These are phyloP conservation scores for Lithobates pipiens DNA, from an alignment of 2,797 vertebrate species.

Conservation along the genomic window DNA sequence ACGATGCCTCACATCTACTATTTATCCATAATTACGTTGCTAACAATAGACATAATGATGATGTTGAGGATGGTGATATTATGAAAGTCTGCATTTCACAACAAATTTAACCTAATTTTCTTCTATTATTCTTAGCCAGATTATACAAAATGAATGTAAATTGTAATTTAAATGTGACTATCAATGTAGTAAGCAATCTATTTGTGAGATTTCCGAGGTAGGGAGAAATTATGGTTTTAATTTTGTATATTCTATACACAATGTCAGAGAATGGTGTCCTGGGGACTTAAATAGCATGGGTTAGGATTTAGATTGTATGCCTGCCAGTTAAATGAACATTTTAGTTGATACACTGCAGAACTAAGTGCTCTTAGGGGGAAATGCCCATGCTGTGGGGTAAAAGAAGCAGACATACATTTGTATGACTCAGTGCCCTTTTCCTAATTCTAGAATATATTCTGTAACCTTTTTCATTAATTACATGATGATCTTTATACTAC, in stretches of 20 bases:
- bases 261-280: background rate
- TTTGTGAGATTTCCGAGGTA: background rate
- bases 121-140: background rate
- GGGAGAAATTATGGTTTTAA: background rate
- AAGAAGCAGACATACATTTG: background rate
- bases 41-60: background rate
- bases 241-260: background rate
- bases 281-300: background rate
- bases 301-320: background rate
- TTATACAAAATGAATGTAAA: background rate
- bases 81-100: background rate
- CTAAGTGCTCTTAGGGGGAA: background rate
- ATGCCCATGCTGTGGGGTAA: conserved; percentile 19
- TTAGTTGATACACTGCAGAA: background rate
- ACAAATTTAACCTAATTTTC: background rate
- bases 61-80: background rate
- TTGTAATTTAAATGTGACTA: background rate
- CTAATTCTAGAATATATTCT: background rate
- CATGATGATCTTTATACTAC: background rate
- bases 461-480: background rate
- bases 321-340: conserved; percentile 31
- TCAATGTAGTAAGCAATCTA: background rate
- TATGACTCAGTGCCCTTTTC: background rate
- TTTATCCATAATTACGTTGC: background rate
- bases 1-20: background rate